A percentile compares a stretch with the other conserved stretches of the same genome.
Conservation (phyloP, 2,113 vertebrate species). For the Hypanus sabinus region DNA sequence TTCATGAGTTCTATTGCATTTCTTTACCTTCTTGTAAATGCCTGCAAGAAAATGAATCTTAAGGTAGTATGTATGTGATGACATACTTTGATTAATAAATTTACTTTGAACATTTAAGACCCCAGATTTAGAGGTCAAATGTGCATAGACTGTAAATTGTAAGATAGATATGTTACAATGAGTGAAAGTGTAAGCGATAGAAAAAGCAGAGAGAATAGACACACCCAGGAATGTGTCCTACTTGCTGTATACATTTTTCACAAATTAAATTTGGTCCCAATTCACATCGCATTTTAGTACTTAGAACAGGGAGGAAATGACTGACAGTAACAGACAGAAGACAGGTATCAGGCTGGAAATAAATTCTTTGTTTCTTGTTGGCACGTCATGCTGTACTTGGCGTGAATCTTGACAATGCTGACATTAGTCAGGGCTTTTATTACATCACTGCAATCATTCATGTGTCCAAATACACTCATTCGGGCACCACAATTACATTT, state of each 20-base stretch:
- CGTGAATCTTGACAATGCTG: not conserved
- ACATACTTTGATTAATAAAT: too few species aligned
- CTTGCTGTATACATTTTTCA: not conserved
- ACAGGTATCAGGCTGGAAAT: not conserved
- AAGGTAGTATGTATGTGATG: too few species aligned
- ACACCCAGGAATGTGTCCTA: not conserved
- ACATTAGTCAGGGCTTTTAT: not conserved
- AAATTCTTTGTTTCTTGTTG: not conserved
- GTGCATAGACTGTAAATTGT: too few species aligned
- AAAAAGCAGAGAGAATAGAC: too few species aligned
- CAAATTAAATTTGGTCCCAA: not conserved
- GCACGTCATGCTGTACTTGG: not conserved
- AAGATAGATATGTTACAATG: too few species aligned
- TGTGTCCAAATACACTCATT: not conserved
- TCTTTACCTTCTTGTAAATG: too few species aligned
- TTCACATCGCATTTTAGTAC: not conserved
- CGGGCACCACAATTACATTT: not conserved
- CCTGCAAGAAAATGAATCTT: too few species aligned
- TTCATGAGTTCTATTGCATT: too few species aligned
- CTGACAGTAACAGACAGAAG: constrained; percentile 1
- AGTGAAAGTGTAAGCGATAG: too few species aligned
- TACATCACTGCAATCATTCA: not conserved
- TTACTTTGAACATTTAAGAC: too few species aligned
- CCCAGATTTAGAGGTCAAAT: too few species aligned
- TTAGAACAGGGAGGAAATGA: not conserved